Evolutionary conservation across 2,113 vertebrate species (phyloP).

Genomic region (Trogon melanurus): DNA sequence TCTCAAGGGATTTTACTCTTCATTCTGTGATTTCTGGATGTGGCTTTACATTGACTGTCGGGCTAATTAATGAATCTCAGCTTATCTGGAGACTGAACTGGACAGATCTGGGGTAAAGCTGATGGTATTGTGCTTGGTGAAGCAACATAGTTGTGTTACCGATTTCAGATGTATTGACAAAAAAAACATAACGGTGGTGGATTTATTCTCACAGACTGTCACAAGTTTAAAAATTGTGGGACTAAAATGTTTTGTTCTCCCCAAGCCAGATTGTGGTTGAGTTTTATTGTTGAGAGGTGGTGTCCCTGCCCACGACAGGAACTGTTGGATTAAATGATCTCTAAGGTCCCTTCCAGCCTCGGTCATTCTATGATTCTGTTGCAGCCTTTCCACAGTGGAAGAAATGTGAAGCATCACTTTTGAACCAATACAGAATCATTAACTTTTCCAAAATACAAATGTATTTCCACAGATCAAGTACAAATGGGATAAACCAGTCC

Average conservation of each 20-base stretch:
- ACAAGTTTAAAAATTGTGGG: neutral
- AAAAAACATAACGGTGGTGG: neutral
- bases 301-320: too few species aligned
- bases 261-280: neutral
- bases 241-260: neutral
- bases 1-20: neutral
- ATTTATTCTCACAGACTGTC: neutral
- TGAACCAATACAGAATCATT: neutral
- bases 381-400: neutral
- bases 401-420: neutral
- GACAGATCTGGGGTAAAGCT: neutral
- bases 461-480: neutral
- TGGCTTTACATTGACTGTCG: neutral
- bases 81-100: neutral
- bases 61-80: neutral
- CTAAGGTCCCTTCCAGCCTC: too few species aligned
- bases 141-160: neutral
- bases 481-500: neutral
- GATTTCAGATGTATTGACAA: neutral
- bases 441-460: neutral
- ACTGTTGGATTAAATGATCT: too few species aligned
- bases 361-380: neutral
- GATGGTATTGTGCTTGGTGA: neutral
- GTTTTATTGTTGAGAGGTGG: neutral
- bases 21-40: neutral